Evolutionary conservation across 2,113 vertebrate genomes (phyloP), one percentile per base, ranked within the genome.

Genomic region (Herpetotheres cachinnans): DNA sequence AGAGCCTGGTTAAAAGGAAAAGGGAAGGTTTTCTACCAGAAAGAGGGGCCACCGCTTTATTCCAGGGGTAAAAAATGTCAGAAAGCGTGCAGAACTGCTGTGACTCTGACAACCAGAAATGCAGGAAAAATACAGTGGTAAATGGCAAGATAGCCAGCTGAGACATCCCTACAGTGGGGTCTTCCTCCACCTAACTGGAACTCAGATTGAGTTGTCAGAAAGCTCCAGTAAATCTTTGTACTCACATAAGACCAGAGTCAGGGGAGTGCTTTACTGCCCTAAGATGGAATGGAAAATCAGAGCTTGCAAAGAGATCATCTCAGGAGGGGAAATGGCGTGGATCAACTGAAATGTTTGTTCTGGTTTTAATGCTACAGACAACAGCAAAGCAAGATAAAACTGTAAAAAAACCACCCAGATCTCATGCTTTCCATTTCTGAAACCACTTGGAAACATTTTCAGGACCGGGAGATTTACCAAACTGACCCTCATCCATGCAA

Each of bases 281-380:
- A 81, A 84, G 44, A 77, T 21, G 30, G 74, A 89, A 73, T 90
- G 95, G 96, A 95, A 96, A 95, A 88, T 62, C 42, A 82, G 87
- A 96, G 63, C 76, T 91, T 77, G 19, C 70, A 82, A 85, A 80
- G 42, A 69, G 55, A 73, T 88, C 71, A 40, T 70, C 82, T 94
- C 67, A 32, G 71, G 67, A 88, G 36, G 59, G 58, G 36, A 92
- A 96, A 92, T 58, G 78, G 36, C 56, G 61, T 46, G 62, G 72
- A 88, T 90, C 79, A 86, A 55, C 79, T 73, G 80, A 70, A 90
- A 81, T 19, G 40, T 55, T 97, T 38, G 7, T 86, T 94, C 58
- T 89, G 49, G 27, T 82, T 93, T 88, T 93, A 90, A 72, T 69
- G 71, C 22, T 91, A 42, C 66, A 80, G 46, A 58, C 67, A 93